These are phyloP conservation scores for Chondrosia reniformis DNA, from an alignment of 37 sponge, comb jelly and placozoan species.

Conservation along the genomic window DNA sequence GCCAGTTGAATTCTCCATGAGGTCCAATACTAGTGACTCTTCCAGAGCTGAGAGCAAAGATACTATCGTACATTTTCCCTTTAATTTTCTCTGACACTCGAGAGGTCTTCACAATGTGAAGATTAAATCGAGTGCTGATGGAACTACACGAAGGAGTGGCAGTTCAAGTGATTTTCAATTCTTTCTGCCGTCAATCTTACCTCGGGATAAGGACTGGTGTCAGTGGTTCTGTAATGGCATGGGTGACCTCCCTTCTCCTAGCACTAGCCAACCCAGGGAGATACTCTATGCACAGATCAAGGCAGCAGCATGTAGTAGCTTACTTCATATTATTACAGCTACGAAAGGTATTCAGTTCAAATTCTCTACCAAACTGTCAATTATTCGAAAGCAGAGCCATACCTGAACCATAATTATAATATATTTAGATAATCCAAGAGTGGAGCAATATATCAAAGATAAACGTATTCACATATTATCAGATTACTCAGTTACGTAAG, in stretches of 20 bases:
- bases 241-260: conserved; percentile 36
- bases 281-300: conserved; percentile 53
- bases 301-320: too few species aligned
- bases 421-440: too few species aligned
- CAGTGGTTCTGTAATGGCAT: conserved; percentile 54
- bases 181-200: background rate
- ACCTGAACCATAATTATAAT: too few species aligned
- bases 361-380: too few species aligned
- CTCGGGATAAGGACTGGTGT: conserved; percentile 62
- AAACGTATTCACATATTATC: too few species aligned
- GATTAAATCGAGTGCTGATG: conserved; percentile 15
- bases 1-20: conserved; percentile 92
- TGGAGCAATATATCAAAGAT: too few species aligned
- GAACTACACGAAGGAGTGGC: background rate
- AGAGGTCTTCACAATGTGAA: conserved; percentile 33
- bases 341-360: too few species aligned
- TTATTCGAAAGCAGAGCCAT: too few species aligned
- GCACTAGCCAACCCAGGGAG: conserved; percentile 37
- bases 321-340: too few species aligned
- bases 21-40: conserved; percentile 88
- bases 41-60: conserved; percentile 83
- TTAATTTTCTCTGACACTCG: conserved; percentile 18
- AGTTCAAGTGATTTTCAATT: background rate
- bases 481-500: too few species aligned
- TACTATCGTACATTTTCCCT: conserved; percentile 59